A percentile compares a stretch with the other conserved stretches of the same genome.
phyloP scores from a whole-genome alignment of 2,888 invertebrate species.

The Punctoribates punctum region DNA sequence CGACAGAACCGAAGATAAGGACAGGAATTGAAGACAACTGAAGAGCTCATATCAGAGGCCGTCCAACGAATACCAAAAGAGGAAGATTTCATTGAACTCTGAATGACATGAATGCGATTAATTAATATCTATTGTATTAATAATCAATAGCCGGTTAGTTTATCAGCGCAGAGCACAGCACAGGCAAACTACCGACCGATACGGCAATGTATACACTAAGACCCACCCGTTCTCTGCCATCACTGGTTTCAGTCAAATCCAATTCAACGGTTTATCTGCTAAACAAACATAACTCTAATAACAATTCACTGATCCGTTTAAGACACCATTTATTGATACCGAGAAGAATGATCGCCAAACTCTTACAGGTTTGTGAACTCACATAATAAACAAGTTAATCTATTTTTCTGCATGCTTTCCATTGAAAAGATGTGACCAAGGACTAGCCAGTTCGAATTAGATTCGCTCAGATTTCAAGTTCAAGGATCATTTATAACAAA shows the following conservation, averaged over 20 bases:
- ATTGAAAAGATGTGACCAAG: background rate
- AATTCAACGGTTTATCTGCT: background rate
- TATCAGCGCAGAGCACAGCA: background rate
- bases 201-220: constrained; percentile 23
- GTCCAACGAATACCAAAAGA: background rate
- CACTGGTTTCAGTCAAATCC: constrained; percentile 23
- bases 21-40: background rate
- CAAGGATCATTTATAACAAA: too few species aligned
- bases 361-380: constrained; percentile 45
- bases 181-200: background rate
- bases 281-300: constrained; percentile 5
- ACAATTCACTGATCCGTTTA: constrained; percentile 18
- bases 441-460: too few species aligned
- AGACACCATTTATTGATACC: constrained; percentile 40
- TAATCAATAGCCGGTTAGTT: background rate
- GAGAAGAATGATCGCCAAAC: constrained; percentile 46
- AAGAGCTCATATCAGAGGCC: background rate
- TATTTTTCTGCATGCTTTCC: background rate
- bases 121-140: background rate
- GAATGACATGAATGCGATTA: constrained; percentile 9
- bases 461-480: too few species aligned
- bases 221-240: constrained; percentile 29
- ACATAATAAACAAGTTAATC: background rate
- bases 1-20: background rate
- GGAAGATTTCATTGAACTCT: background rate